Base-by-base conservation (phyloP, 2,797 vertebrate genomes). In the Sphaeramia orbicularis region DNA sequence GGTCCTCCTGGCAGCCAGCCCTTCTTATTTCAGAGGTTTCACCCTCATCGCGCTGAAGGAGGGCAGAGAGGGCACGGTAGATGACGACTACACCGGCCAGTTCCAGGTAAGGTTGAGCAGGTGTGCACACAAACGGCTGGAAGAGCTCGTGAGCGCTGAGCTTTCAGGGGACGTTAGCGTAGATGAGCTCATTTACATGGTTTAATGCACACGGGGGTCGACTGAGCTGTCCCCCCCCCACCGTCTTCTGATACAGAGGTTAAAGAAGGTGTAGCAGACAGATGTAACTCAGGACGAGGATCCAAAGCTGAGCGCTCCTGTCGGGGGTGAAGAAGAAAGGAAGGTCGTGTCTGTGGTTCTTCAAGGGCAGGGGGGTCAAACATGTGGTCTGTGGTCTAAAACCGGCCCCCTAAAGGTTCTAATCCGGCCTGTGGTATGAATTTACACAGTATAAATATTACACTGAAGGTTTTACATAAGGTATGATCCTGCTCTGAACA, bases 1-100 rank as follows among this genome's bases (percentile, higher is more conserved):
- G 87, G 94, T 95, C 0, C 95, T 99, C 55, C 92, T 95, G 42
- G 96, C 98, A 52, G 89, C 95, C 83, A 96, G 96, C 65, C 97
- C 98, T 0, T 91, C 95, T 43, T 99, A 96, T 87, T 99, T 99
- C 80, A 87, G 97, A 91, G 97, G 98, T 15, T 99, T 99, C 92
- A 99, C 96, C 0, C 81, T 99, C 82, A 97, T 99, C 4, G 95
- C 97, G 7, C 92, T 99, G 74, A 97, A 95, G 86, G 97, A 98
- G 73, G 97, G 96, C 43, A 94, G 95, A 83, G 96, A 97, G 74
- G 97, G 97, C 11, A 95, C 95, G 65, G 90, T 94, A 13, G 96
- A 96, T 18, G 95, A 96, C 0, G 96, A 99, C 84, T 98, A 97
- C 6, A 94, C 94, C 0, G 98, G 98, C 32, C 94, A 92, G 51